A percentile compares a stretch with the other conserved stretches of the same genome.
phyloP scores from a whole-genome alignment of 2,888 invertebrate genomes.

The Acheta domesticus region DNA sequence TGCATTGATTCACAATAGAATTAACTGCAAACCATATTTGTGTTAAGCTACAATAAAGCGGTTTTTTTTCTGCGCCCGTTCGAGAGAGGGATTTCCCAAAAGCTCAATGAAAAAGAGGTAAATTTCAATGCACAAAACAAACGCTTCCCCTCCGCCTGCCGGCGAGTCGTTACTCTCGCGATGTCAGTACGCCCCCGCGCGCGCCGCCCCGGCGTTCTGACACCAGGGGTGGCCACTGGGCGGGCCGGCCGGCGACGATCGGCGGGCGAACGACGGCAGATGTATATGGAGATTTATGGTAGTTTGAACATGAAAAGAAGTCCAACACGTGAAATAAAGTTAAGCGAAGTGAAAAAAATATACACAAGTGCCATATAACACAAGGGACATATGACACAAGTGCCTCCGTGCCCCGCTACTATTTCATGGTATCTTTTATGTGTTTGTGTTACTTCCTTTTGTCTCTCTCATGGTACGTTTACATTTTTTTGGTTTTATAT shows the following conservation, averaged over 20 bases:
- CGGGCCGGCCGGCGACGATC: background rate
- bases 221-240: background rate
- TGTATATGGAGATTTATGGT: too few species aligned
- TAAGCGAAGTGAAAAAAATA: too few species aligned
- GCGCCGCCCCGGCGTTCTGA: background rate
- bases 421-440: too few species aligned
- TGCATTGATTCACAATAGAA: slow-evolving; percentile 6
- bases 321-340: too few species aligned
- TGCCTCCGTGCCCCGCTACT: too few species aligned
- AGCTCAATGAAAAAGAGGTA: slow-evolving; percentile 18
- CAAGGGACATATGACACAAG: too few species aligned
- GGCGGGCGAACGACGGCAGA: background rate
- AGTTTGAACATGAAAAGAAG: too few species aligned
- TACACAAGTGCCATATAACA: too few species aligned
- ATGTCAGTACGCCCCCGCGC: background rate
- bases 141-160: background rate
- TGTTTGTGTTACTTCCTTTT: too few species aligned
- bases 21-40: background rate
- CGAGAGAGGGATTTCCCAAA: slow-evolving; percentile 1
- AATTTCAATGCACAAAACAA: slow-evolving; percentile 18
- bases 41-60: slow-evolving; percentile 2
- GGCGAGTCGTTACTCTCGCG: background rate
- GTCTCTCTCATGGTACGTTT: too few species aligned
- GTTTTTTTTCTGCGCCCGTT: background rate
- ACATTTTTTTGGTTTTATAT: too few species aligned